Conservation (phyloP, 1,140 invertebrate genomes). For the Drosophila obscura region DNA sequence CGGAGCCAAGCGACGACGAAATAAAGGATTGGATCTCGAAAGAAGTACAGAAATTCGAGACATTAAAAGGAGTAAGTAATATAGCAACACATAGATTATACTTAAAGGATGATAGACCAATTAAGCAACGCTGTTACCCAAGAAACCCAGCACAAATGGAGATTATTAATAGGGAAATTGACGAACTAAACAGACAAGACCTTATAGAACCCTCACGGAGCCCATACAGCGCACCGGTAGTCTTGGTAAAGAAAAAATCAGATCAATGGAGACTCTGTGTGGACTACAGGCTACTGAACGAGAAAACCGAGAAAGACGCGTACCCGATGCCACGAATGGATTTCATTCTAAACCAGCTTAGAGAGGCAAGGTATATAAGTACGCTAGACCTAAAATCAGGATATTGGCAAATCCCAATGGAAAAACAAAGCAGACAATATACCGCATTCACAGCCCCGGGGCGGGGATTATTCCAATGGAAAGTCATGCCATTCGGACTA, state of each 20-base stretch:
- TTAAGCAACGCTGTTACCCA: not conserved
- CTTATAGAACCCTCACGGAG: not conserved
- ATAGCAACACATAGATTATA: conserved; percentile 1
- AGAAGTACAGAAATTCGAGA: not conserved
- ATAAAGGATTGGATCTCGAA: not conserved
- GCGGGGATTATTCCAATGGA: not conserved
- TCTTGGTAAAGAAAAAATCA: not conserved
- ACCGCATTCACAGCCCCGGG: no score
- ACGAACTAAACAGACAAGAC: not conserved
- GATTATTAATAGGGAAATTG: not conserved
- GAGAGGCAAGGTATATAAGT: not conserved
- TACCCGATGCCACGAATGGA: conserved; percentile 1
- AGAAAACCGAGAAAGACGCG: not conserved
- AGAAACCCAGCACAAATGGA: not conserved
- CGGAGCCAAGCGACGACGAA: no score
- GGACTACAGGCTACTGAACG: not conserved
- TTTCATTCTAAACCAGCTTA: not conserved
- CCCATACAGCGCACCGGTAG: conserved; percentile 3
- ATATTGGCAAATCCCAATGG: conserved; percentile 4
- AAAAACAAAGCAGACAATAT: not conserved
- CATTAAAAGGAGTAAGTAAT: not conserved
- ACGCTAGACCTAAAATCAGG: not conserved
- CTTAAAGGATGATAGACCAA: not conserved
- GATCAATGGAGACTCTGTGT: conserved; percentile 1
- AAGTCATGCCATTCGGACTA: not conserved